phyloP scores from a whole-genome alignment of 2,888 invertebrate species.

The Cephus runcator region DNA sequence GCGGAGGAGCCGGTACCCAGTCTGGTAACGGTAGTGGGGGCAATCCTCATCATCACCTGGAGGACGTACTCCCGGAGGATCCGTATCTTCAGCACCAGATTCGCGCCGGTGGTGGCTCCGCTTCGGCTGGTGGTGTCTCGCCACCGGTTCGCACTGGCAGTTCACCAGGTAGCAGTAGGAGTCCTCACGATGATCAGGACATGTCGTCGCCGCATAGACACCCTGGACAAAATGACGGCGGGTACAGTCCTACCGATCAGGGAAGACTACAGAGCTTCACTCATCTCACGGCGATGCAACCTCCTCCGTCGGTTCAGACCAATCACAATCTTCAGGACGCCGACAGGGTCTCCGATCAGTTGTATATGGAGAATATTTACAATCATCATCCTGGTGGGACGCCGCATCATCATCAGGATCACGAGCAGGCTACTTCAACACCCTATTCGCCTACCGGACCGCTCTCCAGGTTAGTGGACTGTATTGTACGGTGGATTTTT shows the following conservation, averaged over 20 bases:
- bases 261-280: conserved; percentile 55
- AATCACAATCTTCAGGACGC: conserved; percentile 45
- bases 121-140: conserved; percentile 34
- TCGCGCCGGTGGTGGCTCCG: conserved; percentile 24
- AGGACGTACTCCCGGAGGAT: conserved; percentile 52
- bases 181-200: conserved; percentile 54
- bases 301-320: conserved; percentile 43
- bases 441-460: conserved; percentile 50
- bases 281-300: conserved; percentile 61
- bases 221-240: conserved; percentile 35
- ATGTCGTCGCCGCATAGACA: conserved; percentile 46
- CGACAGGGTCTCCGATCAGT: conserved; percentile 49
- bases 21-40: neutral
- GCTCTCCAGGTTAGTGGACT: conserved; percentile 50
- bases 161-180: conserved; percentile 57
- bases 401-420: conserved; percentile 56
- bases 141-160: conserved; percentile 49
- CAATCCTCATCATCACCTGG: conserved; percentile 37
- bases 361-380: conserved; percentile 57
- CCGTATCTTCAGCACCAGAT: conserved; percentile 56
- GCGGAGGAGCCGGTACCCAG: conserved; percentile 4
- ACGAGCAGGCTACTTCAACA: conserved; percentile 47
- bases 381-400: conserved; percentile 43
- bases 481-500: too few relatives aligned
- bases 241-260: conserved; percentile 54